Evolutionary conservation across 1,140 invertebrate genomes (phyloP).

Genomic region (Scaptomyza pallida): DNA sequence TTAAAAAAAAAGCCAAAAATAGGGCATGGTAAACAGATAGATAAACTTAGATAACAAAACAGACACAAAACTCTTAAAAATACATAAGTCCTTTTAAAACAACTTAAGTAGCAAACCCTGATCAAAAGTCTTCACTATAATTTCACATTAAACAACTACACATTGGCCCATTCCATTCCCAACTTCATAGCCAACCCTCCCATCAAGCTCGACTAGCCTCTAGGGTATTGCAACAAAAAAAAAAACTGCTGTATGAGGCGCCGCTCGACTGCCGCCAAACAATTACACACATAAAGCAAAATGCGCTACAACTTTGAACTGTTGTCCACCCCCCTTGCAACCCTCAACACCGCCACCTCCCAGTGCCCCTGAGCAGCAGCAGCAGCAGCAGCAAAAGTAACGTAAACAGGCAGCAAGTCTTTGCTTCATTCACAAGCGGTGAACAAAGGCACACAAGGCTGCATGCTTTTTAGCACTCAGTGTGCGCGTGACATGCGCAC

Average conservation of each 20-base stretch:
- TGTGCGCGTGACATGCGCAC: constrained; percentile 35
- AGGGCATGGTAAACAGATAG: too few species aligned
- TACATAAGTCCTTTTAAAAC: too few species aligned
- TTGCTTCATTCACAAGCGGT: constrained; percentile 67
- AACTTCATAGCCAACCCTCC: not conserved
- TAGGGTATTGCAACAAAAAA: constrained; percentile 33
- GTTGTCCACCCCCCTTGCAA: constrained; percentile 11
- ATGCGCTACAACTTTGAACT: constrained; percentile 74
- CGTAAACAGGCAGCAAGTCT: constrained; percentile 63
- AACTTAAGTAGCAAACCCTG: too few species aligned
- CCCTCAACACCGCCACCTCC: too few species aligned
- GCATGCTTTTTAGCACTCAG: constrained; percentile 35
- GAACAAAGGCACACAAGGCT: constrained; percentile 5
- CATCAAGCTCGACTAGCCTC: not conserved
- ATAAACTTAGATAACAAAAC: too few species aligned
- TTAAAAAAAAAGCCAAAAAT: too few species aligned
- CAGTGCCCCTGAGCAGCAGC: constrained; percentile 1
- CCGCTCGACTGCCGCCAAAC: constrained; percentile 60
- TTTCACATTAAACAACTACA: too few species aligned
- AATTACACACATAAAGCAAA: constrained; percentile 75
- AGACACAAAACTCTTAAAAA: too few species aligned
- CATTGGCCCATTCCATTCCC: too few species aligned
- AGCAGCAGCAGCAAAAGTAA: constrained; percentile 24
- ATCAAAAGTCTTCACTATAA: too few species aligned
- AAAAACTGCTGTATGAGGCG: constrained; percentile 47